Evolutionary conservation across 1,140 invertebrate genomes (phyloP).

Genomic region (Caenorhabditis elegans): DNA sequence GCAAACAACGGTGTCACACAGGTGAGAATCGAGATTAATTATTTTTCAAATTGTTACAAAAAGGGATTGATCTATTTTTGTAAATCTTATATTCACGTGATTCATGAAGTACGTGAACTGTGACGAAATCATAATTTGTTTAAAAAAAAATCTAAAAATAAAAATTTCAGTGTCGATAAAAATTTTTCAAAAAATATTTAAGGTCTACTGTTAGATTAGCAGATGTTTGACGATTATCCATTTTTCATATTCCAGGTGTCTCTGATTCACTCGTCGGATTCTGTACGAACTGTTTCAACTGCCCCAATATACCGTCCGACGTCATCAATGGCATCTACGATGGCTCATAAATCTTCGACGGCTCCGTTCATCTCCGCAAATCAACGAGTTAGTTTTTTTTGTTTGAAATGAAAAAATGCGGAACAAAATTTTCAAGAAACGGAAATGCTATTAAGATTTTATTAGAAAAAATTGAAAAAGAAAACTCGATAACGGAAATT

Average conservation of each 20-base stretch:
- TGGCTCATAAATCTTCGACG: not conserved
- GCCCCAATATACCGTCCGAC: not conserved
- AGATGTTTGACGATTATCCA: not conserved
- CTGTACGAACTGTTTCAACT: conserved; percentile 4
- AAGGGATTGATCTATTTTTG: not conserved
- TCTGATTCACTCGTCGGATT: not conserved
- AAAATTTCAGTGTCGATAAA: too few species aligned
- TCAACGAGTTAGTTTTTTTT: not conserved
- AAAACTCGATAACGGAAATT: conserved; percentile 19
- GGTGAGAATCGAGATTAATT: not conserved
- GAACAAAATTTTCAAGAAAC: not conserved
- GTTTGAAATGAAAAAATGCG: not conserved
- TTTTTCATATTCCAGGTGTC: not conserved
- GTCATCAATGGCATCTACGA: not conserved
- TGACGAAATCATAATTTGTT: too few species aligned
- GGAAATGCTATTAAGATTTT: not conserved
- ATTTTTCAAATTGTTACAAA: not conserved
- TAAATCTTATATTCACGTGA: too few species aligned
- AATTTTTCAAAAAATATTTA: too few species aligned
- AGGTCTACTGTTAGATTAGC: too few species aligned
- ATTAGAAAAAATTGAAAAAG: conserved; percentile 1
- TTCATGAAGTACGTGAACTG: too few species aligned
- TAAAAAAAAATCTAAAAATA: too few species aligned
- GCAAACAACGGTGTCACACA: conserved; percentile 1
- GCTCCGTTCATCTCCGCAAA: not conserved